phyloP scores from a whole-genome alignment of 1,140 invertebrate species.

The Bursaphelenchus mucronatus region DNA sequence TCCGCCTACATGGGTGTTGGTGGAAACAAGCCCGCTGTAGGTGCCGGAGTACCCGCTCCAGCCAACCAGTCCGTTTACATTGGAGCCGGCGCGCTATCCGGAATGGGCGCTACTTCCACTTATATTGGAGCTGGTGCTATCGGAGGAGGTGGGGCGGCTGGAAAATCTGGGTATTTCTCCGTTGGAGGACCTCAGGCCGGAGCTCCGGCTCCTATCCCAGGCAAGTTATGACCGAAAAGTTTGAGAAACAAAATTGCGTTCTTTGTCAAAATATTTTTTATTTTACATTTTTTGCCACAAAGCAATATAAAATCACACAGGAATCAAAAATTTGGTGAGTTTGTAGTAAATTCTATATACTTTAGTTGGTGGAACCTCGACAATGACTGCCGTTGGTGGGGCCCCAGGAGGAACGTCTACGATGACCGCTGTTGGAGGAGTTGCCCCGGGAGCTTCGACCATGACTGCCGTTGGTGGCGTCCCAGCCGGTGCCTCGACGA shows the following conservation, averaged over 20 bases:
- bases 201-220: not conserved
- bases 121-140: constrained; percentile 3
- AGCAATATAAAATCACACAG: not conserved
- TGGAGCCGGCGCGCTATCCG: not conserved
- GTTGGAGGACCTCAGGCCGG: not conserved
- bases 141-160: not conserved
- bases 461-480: constrained; percentile 26
- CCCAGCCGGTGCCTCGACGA: constrained; percentile 16
- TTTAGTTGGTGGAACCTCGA: not conserved
- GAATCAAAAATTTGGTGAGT: not conserved
- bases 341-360: no score
- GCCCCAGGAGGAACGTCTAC: not conserved
- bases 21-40: constrained; percentile 1
- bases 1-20: not conserved
- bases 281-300: not conserved
- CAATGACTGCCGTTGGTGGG: not conserved
- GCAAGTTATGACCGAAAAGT: not conserved
- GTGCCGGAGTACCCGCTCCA: not conserved
- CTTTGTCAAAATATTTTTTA: not conserved
- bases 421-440: constrained; percentile 18
- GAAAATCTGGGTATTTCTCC: not conserved
- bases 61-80: not conserved
- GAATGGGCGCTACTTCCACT: not conserved
- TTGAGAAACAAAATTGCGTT: not conserved
- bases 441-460: constrained; percentile 3